Percentiles rank a stretch among this genome's conserved stretches.
These are phyloP conservation scores for Xerus inauris DNA, from an alignment of 2,113 vertebrate species.

Conservation along the genomic window DNA sequence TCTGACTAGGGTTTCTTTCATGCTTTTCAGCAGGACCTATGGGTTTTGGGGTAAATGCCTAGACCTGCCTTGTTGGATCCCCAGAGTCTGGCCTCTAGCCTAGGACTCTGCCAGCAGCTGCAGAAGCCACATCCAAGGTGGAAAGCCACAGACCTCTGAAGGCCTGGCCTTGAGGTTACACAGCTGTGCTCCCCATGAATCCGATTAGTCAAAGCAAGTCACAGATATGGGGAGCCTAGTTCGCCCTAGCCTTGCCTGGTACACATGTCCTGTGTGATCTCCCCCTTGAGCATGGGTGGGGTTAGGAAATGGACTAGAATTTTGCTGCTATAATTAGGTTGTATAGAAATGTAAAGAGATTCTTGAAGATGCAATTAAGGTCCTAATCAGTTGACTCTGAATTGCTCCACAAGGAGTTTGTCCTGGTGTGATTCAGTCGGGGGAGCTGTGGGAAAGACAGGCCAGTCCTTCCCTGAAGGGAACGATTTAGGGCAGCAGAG, in stretches of 20 bases:
- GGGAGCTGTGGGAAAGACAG: not conserved
- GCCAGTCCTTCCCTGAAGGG: not conserved
- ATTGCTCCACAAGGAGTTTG: not conserved
- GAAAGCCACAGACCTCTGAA: not conserved
- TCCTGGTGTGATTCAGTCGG: not conserved
- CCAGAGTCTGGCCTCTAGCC: too few species aligned
- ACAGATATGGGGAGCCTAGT: not conserved
- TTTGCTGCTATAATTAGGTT: not conserved
- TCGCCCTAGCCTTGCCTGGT: not conserved
- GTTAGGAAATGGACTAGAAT: not conserved
- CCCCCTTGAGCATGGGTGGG: not conserved
- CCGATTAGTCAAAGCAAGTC: not conserved
- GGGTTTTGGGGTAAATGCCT: too few species aligned
- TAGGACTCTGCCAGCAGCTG: too few species aligned
- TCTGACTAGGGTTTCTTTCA: too few species aligned
- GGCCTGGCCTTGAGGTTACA: not conserved
- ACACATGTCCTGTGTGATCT: not conserved
- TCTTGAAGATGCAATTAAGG: not conserved
- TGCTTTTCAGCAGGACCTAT: too few species aligned
- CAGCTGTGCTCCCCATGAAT: accelerated
- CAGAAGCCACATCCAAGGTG: not conserved
- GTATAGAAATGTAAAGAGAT: not conserved
- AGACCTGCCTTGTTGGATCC: too few species aligned
- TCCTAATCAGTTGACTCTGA: not conserved
- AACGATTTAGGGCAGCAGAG: not conserved